These are phyloP conservation scores for Eudemis profundana DNA, from an alignment of 2,888 invertebrate genomes.

Conservation along the genomic window DNA sequence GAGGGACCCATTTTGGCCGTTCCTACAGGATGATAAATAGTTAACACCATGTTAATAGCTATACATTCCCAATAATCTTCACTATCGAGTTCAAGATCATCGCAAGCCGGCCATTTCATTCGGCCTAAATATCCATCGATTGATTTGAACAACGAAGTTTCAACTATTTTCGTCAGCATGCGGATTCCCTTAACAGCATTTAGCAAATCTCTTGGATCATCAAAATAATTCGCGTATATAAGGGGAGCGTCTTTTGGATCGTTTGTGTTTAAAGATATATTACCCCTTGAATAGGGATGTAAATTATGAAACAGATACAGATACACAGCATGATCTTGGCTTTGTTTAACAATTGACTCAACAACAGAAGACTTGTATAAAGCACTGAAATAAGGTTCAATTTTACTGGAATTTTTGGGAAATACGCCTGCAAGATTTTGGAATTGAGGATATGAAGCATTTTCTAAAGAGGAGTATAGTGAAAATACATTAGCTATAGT, in stretches of 20 bases:
- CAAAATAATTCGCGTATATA: conserved; percentile 87
- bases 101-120: conserved; percentile 59
- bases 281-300: conserved; percentile 83
- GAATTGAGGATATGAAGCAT: conserved; percentile 63
- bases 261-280: conserved; percentile 80
- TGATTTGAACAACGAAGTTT: conserved; percentile 59
- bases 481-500: conserved; percentile 87
- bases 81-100: conserved; percentile 56
- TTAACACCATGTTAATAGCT: conserved; percentile 74
- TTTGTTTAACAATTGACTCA: conserved; percentile 56
- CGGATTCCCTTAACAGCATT: conserved; percentile 58
- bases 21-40: conserved; percentile 89
- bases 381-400: conserved; percentile 56
- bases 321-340: conserved; percentile 61
- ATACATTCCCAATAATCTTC: conserved; percentile 65
- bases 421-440: conserved; percentile 56
- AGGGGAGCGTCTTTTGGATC: conserved; percentile 86
- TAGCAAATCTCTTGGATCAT: conserved; percentile 81
- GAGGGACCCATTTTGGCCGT: conserved; percentile 86
- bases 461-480: conserved; percentile 76
- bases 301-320: conserved; percentile 66
- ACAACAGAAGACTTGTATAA: conserved; percentile 56
- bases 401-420: conserved; percentile 69
- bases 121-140: conserved; percentile 59
- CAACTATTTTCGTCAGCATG: conserved; percentile 58